Evolutionary conservation across 2,113 vertebrate genomes (phyloP).

Genomic region (Motacilla alba): DNA sequence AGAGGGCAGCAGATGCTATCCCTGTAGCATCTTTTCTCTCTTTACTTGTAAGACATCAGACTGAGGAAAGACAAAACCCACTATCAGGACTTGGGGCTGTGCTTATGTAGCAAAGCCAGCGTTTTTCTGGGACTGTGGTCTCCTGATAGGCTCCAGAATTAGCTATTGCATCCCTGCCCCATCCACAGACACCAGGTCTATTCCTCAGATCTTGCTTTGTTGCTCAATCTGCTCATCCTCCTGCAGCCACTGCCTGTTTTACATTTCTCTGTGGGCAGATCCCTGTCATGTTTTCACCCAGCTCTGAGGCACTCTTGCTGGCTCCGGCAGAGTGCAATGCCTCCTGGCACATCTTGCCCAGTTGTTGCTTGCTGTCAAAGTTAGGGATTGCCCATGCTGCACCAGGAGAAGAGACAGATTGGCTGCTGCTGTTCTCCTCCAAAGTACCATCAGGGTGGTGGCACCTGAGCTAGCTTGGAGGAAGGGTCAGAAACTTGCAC

Average conservation of each 20-base stretch:
- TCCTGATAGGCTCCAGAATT: background rate
- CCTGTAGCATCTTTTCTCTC: background rate
- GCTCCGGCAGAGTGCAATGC: background rate
- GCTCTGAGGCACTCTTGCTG: background rate
- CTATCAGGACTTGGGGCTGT: background rate
- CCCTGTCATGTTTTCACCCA: background rate
- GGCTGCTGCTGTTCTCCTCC: background rate
- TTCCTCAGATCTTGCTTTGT: background rate
- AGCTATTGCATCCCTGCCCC: background rate
- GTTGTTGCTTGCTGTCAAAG: background rate
- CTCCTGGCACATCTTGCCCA: accelerated
- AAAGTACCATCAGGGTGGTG: background rate
- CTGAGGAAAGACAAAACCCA: background rate
- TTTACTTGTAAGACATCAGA: background rate
- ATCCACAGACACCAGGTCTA: background rate
- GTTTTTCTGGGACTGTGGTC: background rate
- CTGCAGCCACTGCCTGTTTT: background rate
- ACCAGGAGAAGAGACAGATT: background rate
- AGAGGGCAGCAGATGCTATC: background rate
- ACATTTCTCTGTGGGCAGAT: background rate
- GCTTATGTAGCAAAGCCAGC: background rate
- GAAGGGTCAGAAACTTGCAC: background rate
- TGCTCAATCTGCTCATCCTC: background rate
- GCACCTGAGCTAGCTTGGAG: background rate
- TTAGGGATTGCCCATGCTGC: background rate